Base-by-base conservation (phyloP, 1,140 invertebrate species). In the Pygmarrhopalites habei region DNA sequence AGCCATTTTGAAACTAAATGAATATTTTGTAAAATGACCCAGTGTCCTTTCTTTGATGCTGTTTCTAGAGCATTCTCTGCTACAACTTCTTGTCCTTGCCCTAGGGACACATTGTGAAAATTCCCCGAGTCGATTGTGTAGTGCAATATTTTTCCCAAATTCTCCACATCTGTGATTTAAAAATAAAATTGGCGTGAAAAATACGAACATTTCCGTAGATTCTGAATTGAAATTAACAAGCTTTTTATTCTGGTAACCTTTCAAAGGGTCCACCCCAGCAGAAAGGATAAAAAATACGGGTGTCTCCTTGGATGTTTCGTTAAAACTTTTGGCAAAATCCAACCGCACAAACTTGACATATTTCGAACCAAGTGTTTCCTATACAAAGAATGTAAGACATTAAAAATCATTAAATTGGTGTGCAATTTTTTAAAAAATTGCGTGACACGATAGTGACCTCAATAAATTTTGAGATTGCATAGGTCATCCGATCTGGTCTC, bases 201-300 rank as follows among this genome's bases (percentile, higher is more conserved):
- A 0, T 71, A 68, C 21, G n/a, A n/a, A n/a, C n/a, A n/a, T n/a
- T n/a, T n/a, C n/a, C n/a, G n/a, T n/a, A n/a, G n/a, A n/a, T n/a
- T n/a, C n/a, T n/a, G n/a, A n/a, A n/a, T n/a, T n/a, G n/a, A n/a
- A n/a, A n/a, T n/a, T n/a, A n/a, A n/a, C n/a, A n/a, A n/a, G n/a
- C n/a, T 63, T 72, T 82, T 81, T n/a, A n/a, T n/a, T n/a, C n/a
- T n/a, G n/a, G n/a, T n/a, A n/a, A n/a, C n/a, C n/a, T 73, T 92
- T 93, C 17, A 97, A 77, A 1, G 94, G 94, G 79, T 97, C 93
- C 0, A 97, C 93, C 32, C 94, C 95, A 14, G 93, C 92, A 0
- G 92, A 96, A 1, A 98, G 78, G 71, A 98, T 96, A 73, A 97
- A 98, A 75, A 97, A 96, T 66, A 97, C 90, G 0, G 94, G 93